phyloP scores from a whole-genome alignment of 2,888 invertebrate genomes.

The Linyphia triangularis region DNA sequence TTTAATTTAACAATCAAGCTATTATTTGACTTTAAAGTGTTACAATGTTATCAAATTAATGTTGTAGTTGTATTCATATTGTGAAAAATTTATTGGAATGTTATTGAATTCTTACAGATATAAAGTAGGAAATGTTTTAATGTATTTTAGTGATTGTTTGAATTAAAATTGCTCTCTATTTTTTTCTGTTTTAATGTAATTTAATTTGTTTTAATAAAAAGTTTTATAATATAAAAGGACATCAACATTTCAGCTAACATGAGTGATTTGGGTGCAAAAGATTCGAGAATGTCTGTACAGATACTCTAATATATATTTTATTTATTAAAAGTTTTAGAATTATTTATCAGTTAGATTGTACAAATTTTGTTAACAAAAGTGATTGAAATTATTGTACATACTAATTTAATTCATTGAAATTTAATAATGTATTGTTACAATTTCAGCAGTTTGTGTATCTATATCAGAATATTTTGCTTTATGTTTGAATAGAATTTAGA shows the following conservation, averaged over 20 bases:
- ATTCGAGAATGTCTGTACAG: slow-evolving; percentile 14
- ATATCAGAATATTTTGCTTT: not conserved
- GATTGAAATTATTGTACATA: slow-evolving; percentile 9
- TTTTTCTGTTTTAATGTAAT: no score
- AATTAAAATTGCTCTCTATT: no score
- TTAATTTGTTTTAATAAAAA: no score
- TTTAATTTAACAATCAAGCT: no score
- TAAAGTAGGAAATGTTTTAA: no score
- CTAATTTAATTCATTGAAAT: not conserved
- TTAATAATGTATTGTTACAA: not conserved
- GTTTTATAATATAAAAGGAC: no score
- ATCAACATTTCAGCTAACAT: not conserved
- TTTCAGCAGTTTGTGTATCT: not conserved
- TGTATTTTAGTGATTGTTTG: no score
- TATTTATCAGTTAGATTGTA: slow-evolving; percentile 52
- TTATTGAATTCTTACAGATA: no score
- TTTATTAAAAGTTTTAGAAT: slow-evolving; percentile 50
- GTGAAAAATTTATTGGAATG: no score
- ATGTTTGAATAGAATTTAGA: not conserved
- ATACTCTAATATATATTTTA: slow-evolving; percentile 52
- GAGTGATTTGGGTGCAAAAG: not conserved
- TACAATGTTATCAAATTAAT: no score
- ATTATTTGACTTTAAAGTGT: no score
- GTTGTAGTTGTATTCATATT: no score
- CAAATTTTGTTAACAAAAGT: not conserved